These are phyloP conservation scores for Leucophora obtusa DNA, from an alignment of 2,888 invertebrate genomes.

Conservation along the genomic window DNA sequence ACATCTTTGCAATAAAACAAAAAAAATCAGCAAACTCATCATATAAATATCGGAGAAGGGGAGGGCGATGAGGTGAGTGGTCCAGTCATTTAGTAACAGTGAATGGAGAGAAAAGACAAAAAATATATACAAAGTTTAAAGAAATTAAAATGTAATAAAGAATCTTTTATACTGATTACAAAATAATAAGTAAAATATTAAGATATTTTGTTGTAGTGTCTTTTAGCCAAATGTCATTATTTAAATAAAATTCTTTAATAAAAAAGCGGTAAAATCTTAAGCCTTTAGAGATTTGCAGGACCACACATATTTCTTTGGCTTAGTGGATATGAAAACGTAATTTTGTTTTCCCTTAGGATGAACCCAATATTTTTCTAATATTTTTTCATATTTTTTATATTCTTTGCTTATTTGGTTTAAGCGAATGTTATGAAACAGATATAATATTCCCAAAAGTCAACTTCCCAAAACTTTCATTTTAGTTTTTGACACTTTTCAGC, in stretches of 20 bases:
- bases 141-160: slow-evolving; percentile 50
- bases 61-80: neutral
- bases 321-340: slow-evolving; percentile 35
- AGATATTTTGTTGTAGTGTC: neutral
- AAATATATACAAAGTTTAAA: slow-evolving; percentile 6
- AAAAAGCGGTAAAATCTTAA: slow-evolving; percentile 27
- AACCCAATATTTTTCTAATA: slow-evolving; percentile 49
- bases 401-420: slow-evolving; percentile 18
- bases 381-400: slow-evolving; percentile 42
- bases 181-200: slow-evolving; percentile 46
- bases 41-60: slow-evolving; percentile 65
- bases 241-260: slow-evolving; percentile 20
- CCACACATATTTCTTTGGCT: slow-evolving; percentile 10
- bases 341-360: slow-evolving; percentile 48
- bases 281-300: slow-evolving; percentile 39
- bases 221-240: slow-evolving; percentile 10
- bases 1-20: neutral
- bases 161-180: slow-evolving; percentile 38
- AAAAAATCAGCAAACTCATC: slow-evolving; percentile 69
- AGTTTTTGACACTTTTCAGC: slow-evolving; percentile 63
- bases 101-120: slow-evolving; percentile 3
- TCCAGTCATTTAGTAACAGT: slow-evolving; percentile 31
- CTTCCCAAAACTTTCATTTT: slow-evolving; percentile 57
- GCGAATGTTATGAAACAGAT: slow-evolving; percentile 21
- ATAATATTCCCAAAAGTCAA: slow-evolving; percentile 58